A percentile compares a stretch with the other conserved stretches of the same genome.
Conservation (phyloP, 2,888 invertebrate genomes). For the Germaria angustata region DNA sequence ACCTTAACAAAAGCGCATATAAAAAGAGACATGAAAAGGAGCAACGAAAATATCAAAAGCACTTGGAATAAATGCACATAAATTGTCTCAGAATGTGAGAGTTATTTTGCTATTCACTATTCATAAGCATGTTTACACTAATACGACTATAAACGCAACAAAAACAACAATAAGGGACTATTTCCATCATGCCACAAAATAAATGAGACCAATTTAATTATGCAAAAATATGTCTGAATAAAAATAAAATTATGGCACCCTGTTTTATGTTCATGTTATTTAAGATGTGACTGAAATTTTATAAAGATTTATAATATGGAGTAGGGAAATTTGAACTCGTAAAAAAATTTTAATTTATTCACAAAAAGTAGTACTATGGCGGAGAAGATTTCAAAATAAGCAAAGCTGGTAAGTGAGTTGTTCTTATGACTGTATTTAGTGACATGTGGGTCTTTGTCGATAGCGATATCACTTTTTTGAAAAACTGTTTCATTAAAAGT, state of each 20-base stretch:
- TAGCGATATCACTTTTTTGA: too few relatives aligned
- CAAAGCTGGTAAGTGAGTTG: background rate
- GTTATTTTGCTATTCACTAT: constrained; percentile 52
- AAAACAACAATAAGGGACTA: constrained; percentile 40
- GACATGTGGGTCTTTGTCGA: too few relatives aligned
- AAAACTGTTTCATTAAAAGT: too few relatives aligned
- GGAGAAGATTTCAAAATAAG: background rate
- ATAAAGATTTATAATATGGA: constrained; percentile 38
- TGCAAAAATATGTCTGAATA: constrained; percentile 46
- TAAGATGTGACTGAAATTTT: constrained; percentile 48
- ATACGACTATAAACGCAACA: constrained; percentile 47
- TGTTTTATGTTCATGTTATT: constrained; percentile 29
- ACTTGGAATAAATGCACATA: constrained; percentile 46
- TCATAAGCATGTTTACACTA: constrained; percentile 67
- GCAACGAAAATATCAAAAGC: constrained; percentile 43
- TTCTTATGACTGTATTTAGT: too few relatives aligned
- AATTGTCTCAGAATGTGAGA: constrained; percentile 48
- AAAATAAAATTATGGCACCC: constrained; percentile 33
- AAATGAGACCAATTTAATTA: constrained; percentile 66
- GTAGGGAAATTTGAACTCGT: background rate
- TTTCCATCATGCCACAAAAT: constrained; percentile 63
- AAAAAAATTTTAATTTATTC: constrained; percentile 13
- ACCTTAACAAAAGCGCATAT: background rate
- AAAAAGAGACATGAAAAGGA: constrained; percentile 27
- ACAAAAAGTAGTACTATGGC: background rate